Conservation (phyloP, 2,888 invertebrate genomes). For the Busseola fusca region DNA sequence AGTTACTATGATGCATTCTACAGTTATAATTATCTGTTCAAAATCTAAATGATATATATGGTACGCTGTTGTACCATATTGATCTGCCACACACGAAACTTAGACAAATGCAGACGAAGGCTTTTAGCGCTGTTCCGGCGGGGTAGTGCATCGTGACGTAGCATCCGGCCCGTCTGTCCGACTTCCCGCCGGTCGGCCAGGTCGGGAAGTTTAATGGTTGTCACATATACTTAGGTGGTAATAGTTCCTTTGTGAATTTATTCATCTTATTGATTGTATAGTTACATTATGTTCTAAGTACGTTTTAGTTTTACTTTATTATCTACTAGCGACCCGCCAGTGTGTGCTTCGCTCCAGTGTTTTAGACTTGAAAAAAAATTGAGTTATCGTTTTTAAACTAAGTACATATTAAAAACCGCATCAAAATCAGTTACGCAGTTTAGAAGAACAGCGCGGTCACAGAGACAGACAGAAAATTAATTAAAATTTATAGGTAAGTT, state of each 20-base stretch:
- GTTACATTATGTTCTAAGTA: neutral
- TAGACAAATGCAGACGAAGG: slow-evolving; percentile 81
- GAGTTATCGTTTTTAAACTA: too few relatives aligned
- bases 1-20: neutral
- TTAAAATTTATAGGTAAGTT: too few relatives aligned
- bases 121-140: slow-evolving; percentile 82
- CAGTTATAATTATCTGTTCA: neutral
- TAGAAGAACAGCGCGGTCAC: neutral
- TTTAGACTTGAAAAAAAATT: too few relatives aligned
- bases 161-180: slow-evolving; percentile 72
- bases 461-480: too few relatives aligned
- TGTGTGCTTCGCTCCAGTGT: too few relatives aligned
- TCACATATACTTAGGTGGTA: slow-evolving; percentile 54
- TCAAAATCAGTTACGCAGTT: neutral
- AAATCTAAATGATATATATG: slow-evolving; percentile 36
- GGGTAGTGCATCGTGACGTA: slow-evolving; percentile 79
- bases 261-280: neutral
- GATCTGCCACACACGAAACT: slow-evolving; percentile 68
- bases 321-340: neutral
- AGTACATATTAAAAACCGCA: neutral
- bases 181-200: slow-evolving; percentile 54
- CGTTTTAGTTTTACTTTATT: neutral
- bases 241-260: slow-evolving; percentile 19
- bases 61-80: slow-evolving; percentile 61
- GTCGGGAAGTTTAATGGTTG: slow-evolving; percentile 62